These are phyloP conservation scores for Gasteruption jaculator DNA, from an alignment of 2,888 invertebrate genomes.

Conservation along the genomic window DNA sequence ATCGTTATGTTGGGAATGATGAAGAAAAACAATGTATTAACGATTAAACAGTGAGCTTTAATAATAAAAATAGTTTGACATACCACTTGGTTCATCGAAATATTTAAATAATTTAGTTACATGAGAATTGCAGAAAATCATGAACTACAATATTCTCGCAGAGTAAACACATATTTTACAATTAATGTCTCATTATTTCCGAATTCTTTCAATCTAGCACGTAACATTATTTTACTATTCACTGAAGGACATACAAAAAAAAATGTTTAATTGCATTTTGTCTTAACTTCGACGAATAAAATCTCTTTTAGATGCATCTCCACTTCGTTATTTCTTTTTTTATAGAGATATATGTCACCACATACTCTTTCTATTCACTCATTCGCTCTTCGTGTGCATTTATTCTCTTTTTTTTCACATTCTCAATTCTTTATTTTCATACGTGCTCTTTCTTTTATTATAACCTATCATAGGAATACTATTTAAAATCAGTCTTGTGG, in stretches of 20 bases:
- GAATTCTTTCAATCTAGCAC: no score
- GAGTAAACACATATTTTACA: constrained; percentile 24
- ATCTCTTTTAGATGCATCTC: constrained; percentile 23
- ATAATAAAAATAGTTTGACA: constrained; percentile 51
- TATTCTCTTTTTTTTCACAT: constrained; percentile 24
- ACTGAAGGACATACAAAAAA: no score
- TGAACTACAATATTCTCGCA: constrained; percentile 23
- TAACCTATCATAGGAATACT: constrained; percentile 48
- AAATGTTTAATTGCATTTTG: constrained; percentile 34
- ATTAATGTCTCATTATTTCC: no score
- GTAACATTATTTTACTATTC: no score
- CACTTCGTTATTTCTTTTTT: constrained; percentile 4
- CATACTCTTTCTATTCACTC: constrained; percentile 5
- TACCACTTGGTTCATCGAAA: constrained; percentile 37
- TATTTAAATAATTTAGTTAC: constrained; percentile 35
- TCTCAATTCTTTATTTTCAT: constrained; percentile 18
- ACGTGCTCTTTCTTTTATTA: constrained; percentile 24
- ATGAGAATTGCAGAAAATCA: constrained; percentile 35
- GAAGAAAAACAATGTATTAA: no score
- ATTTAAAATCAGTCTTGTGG: constrained; percentile 52
- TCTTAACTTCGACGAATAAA: constrained; percentile 38
- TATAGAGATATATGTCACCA: constrained; percentile 8
- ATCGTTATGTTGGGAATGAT: no score
- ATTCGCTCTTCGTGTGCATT: constrained; percentile 18
- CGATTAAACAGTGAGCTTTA: constrained; percentile 51